These are phyloP conservation scores for Diplazon laetatorius DNA, from an alignment of 2,888 invertebrate species.

Conservation along the genomic window DNA sequence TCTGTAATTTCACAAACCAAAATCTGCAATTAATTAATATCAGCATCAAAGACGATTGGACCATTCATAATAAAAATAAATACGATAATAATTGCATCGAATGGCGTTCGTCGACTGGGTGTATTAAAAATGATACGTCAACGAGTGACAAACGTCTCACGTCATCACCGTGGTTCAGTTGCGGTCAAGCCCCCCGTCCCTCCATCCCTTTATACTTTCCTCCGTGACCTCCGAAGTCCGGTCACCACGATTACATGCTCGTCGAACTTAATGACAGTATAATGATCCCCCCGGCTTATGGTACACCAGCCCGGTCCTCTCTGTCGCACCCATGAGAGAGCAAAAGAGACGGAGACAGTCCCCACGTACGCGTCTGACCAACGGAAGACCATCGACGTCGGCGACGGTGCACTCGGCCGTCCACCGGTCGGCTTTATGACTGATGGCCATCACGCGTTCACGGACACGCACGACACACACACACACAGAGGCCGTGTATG, in stretches of 20 bases:
- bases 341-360: no score
- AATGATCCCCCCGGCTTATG: conserved; percentile 68
- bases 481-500: no score
- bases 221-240: no score
- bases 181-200: conserved; percentile 48
- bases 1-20: no score
- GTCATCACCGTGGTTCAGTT: conserved; percentile 54
- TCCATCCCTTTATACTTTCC: no score
- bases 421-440: conserved; percentile 71
- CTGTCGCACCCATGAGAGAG: conserved; percentile 38
- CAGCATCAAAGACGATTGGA: no score
- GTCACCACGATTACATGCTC: conserved; percentile 74
- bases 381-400: conserved; percentile 29
- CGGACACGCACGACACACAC: conserved; percentile 56
- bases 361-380: conserved; percentile 30
- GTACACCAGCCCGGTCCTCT: conserved; percentile 40
- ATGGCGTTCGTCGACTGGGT: no score
- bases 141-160: conserved; percentile 44
- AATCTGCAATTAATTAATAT: no score
- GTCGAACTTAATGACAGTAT: conserved; percentile 79
- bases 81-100: no score
- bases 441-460: conserved; percentile 77
- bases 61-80: no score
- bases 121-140: conserved; percentile 22
- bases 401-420: conserved; percentile 48